A percentile compares a stretch with the other conserved stretches of the same genome.
Conservation (phyloP, 2,797 vertebrate species). For the Cyprinodon diabolis region DNA sequence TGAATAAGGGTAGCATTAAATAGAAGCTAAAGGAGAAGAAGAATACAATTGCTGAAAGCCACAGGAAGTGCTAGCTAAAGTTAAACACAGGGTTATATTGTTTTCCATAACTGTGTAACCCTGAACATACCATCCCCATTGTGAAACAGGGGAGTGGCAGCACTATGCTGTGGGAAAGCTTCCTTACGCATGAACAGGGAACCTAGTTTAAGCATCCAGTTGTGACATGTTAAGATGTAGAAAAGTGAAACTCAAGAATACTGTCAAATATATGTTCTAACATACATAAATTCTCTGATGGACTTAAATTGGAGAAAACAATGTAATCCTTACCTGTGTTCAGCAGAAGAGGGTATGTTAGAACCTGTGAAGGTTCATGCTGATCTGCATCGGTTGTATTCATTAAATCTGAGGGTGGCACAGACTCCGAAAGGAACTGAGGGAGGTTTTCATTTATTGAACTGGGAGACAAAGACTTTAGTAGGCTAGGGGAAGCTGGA, state of each 20-base stretch:
- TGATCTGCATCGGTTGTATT: slow-evolving; percentile 40
- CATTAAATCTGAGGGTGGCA: slow-evolving; percentile 32
- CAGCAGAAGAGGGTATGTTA: slow-evolving; percentile 43
- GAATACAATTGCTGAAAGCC: neutral
- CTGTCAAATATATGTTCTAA: neutral
- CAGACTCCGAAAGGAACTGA: slow-evolving; percentile 32
- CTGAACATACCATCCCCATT: neutral
- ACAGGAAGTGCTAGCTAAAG: neutral
- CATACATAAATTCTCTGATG: neutral
- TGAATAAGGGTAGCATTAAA: neutral
- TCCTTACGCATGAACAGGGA: neutral
- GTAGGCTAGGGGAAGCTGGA: slow-evolving; percentile 62
- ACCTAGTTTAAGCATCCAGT: neutral
- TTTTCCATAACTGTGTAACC: neutral
- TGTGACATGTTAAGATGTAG: neutral
- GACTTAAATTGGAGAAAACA: neutral
- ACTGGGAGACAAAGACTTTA: slow-evolving; percentile 47
- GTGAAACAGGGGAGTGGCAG: neutral
- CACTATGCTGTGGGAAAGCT: neutral
- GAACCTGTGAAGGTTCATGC: slow-evolving; percentile 53
- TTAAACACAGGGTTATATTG: neutral
- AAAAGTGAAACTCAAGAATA: neutral
- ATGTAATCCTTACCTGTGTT: slow-evolving; percentile 65
- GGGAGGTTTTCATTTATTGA: slow-evolving; percentile 20
- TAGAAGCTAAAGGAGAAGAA: neutral